Conservation (phyloP, 2,797 vertebrate genomes). For the Catamblyrhynchus diadema region DNA sequence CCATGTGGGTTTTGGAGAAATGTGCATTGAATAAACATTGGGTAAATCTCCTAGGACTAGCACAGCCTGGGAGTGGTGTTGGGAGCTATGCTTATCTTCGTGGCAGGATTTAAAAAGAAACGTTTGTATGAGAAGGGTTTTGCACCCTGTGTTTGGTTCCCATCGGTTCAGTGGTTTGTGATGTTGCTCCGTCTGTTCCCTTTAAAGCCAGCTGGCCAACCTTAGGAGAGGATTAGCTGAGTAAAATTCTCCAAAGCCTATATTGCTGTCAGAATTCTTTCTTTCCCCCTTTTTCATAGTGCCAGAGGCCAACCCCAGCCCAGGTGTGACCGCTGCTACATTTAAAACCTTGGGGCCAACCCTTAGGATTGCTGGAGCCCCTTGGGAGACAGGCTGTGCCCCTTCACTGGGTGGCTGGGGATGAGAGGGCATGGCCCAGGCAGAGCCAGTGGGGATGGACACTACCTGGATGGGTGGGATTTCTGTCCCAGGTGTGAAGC, state of each 20-base stretch:
- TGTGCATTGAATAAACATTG: constrained; percentile 46
- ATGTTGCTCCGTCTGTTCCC: neutral
- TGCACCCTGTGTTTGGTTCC: neutral
- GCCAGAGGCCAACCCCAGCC: rapidly evolving
- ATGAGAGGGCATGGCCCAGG: rapidly evolving
- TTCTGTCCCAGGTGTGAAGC: neutral
- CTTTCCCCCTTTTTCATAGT: neutral
- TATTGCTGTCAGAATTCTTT: neutral
- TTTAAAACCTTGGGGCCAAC: rapidly evolving
- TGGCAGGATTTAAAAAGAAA: neutral
- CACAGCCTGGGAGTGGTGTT: neutral
- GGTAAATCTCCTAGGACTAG: neutral
- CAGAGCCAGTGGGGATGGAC: neutral
- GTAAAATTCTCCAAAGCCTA: neutral
- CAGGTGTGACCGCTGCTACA: rapidly evolving
- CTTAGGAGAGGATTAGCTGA: neutral
- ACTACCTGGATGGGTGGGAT: rapidly evolving
- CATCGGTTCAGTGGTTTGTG: neutral
- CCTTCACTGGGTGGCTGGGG: rapidly evolving
- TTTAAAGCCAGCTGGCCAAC: neutral
- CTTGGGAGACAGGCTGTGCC: rapidly evolving
- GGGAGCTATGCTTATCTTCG: neutral
- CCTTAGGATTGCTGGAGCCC: neutral
- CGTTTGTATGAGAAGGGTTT: neutral
- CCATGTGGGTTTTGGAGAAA: constrained; percentile 25